Evolutionary conservation across 1,140 invertebrate species (phyloP), one percentile per base, ranked within the genome.

Genomic region (Plectrocnemia conspersa): DNA sequence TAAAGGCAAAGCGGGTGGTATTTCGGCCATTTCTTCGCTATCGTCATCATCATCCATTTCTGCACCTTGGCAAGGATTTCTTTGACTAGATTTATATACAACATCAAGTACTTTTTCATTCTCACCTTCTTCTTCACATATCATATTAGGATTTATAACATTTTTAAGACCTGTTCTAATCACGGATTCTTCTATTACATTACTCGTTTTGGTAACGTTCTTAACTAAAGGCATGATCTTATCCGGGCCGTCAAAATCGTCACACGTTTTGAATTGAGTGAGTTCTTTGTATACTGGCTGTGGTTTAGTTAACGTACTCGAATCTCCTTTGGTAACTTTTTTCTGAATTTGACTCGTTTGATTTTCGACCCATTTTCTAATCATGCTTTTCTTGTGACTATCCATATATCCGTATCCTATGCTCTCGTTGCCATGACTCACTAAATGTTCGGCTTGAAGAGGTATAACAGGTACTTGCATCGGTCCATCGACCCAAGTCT

Each of bases 401-500:
- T 93, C 90, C 89, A 93, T 92, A 63, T 89, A 92, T 2, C 89
- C 89, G 64, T 91, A 91, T 0, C 83, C 80, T 25, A 71, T 64
- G 59, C 62, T 74, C 65, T 74, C 70, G 57, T 61, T 60, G 59
- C 68, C 62, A 64, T 72, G 68, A 42, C 67, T 56, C 67, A 74
- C 65, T 64, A 77, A 64, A 61, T 77, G 50, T 65, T 74, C 64
- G 11, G 73, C 64, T 69, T 76, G 73, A 21, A 76, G 60, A 15
- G 74, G 71, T 44, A 74, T 54, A 23, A 66, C 27, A 38, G 57
- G 68, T 11, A 68, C 52, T 57, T 81, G 75, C 75, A 84, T 82
- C 0, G 92, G 93, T 0, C 93, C 93, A 71, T 97, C 93, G 38
- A 96, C 88, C 93, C 93, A 97, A 1, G 89, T 93, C 73, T 95